These are phyloP conservation scores for Hippocampus abdominalis DNA, from an alignment of 2,113 vertebrate genomes.

Conservation along the genomic window DNA sequence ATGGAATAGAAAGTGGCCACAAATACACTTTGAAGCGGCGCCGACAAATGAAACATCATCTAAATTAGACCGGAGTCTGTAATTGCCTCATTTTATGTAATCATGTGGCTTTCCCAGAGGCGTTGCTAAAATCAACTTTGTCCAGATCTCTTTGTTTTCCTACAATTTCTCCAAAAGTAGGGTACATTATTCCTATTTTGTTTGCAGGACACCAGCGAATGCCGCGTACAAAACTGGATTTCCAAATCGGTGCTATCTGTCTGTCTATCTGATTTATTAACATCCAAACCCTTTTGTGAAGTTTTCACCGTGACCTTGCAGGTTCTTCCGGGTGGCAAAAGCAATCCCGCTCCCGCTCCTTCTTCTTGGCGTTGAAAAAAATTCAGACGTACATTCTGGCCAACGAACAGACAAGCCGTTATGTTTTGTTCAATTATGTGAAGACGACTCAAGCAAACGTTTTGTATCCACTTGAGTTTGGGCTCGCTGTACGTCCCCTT, in stretches of 20 bases:
- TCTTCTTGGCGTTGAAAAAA: no score
- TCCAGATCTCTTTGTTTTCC: slow-evolving; percentile 1
- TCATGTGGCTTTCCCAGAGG: neutral
- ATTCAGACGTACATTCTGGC: neutral
- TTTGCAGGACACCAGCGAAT: neutral
- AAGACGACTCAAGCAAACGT: neutral
- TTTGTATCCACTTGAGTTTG: neutral
- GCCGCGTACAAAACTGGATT: neutral
- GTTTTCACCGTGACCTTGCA: no score
- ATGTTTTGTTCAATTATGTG: neutral
- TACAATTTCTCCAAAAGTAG: neutral
- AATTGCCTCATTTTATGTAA: neutral
- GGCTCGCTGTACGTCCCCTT: neutral
- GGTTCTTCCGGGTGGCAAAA: no score
- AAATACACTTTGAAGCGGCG: neutral
- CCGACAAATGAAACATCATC: neutral
- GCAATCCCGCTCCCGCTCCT: no score
- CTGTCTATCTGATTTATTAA: neutral
- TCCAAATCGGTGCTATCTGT: neutral
- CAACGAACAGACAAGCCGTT: neutral
- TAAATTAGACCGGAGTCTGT: neutral
- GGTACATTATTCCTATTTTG: neutral
- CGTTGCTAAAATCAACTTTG: neutral
- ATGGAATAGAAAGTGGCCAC: neutral
- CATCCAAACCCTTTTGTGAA: neutral